Conservation (phyloP, 2,888 invertebrate genomes). For the Drosophila cognata region DNA sequence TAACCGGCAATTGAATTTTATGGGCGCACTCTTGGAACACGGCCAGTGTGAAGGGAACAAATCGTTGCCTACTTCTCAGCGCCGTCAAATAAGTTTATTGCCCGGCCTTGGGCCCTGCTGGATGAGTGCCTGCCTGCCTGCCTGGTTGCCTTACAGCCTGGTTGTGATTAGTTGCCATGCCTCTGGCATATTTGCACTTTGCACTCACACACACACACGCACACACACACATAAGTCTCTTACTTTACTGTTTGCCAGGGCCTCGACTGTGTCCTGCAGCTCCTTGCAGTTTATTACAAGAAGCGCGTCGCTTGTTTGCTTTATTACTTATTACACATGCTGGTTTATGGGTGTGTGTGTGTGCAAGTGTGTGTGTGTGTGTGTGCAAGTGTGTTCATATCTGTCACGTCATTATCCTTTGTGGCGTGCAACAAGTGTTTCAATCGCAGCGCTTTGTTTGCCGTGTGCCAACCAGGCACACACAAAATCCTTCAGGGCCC, state of each 20-base stretch:
- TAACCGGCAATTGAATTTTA: conserved; percentile 75
- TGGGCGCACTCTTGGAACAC: conserved; percentile 35
- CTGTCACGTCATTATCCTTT: conserved; percentile 75
- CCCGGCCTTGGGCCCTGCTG: conserved; percentile 35
- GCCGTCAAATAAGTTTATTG: conserved; percentile 54
- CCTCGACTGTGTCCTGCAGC: conserved; percentile 34
- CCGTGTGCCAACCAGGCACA: conserved; percentile 30
- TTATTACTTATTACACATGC: conserved; percentile 65
- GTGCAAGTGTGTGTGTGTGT: conserved; percentile 14
- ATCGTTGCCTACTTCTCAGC: conserved; percentile 68
- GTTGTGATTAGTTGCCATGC: conserved; percentile 64
- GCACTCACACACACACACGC: conserved; percentile 21
- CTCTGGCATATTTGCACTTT: conserved; percentile 57
- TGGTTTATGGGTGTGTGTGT: background rate
- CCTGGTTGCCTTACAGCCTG: conserved; percentile 12
- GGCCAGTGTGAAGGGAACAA: conserved; percentile 15
- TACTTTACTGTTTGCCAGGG: conserved; percentile 28
- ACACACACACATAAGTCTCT: conserved; percentile 9
- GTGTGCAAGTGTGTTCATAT: conserved; percentile 17
- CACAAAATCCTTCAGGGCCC: conserved; percentile 73
- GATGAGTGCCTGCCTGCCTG: conserved; percentile 8
- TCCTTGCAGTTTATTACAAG: conserved; percentile 62
- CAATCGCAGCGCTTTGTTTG: conserved; percentile 72
- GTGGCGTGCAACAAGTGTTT: conserved; percentile 79
- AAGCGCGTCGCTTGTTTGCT: conserved; percentile 58